These are phyloP conservation scores for Zaprionus kolodkinae DNA, from an alignment of 1,140 invertebrate genomes.

Conservation along the genomic window DNA sequence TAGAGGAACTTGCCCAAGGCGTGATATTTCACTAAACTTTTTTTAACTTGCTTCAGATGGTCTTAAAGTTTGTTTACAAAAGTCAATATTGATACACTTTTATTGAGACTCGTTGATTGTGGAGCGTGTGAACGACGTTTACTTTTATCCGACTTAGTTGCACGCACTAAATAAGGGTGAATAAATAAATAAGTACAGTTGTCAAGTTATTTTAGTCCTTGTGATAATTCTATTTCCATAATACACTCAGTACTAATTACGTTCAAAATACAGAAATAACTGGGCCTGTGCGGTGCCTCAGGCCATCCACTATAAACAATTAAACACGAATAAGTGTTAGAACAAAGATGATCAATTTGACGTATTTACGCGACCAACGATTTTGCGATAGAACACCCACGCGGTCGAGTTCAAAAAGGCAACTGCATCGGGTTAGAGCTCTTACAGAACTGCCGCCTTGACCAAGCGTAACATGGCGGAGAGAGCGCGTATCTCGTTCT, in stretches of 20 bases:
- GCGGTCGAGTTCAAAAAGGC: slow-evolving; percentile 17
- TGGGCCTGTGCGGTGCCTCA: neutral
- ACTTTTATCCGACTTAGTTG: neutral
- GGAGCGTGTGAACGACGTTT: neutral
- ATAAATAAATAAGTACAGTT: neutral
- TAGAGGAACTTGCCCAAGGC: neutral
- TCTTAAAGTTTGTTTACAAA: neutral
- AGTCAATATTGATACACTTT: neutral
- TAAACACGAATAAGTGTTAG: neutral
- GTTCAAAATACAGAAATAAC: neutral
- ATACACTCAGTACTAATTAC: neutral
- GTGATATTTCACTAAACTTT: neutral
- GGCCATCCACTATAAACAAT: neutral
- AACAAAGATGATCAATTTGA: slow-evolving; percentile 34
- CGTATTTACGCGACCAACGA: slow-evolving; percentile 7
- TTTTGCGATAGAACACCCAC: slow-evolving; percentile 27
- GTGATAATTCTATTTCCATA: neutral
- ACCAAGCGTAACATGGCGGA: slow-evolving; percentile 38
- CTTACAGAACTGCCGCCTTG: slow-evolving; percentile 51
- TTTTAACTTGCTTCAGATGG: neutral
- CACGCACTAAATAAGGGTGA: neutral
- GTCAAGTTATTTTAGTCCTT: slow-evolving; percentile 1
- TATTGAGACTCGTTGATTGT: neutral
- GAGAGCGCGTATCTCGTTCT: neutral
- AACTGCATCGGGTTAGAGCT: slow-evolving; percentile 49